Conservation (phyloP, 2,113 vertebrate genomes). For the Oreochromis spilurus region DNA sequence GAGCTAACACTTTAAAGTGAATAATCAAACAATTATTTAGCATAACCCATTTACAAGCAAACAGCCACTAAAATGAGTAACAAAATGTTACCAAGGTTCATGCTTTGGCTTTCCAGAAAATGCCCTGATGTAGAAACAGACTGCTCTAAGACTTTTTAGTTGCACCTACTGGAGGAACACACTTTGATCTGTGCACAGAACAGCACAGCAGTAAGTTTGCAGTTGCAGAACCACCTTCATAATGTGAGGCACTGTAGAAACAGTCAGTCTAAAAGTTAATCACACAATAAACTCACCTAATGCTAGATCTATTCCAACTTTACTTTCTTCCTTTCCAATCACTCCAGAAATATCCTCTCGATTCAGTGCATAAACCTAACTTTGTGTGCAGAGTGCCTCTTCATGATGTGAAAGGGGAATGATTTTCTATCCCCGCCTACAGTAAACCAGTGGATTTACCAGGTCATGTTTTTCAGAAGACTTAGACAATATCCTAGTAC, state of each 20-base stretch:
- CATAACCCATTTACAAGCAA: background rate
- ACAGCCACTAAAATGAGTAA: background rate
- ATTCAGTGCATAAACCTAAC: background rate
- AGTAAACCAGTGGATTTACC: background rate
- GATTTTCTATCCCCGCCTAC: background rate
- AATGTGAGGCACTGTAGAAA: background rate
- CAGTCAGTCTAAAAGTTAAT: background rate
- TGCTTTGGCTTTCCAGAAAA: background rate
- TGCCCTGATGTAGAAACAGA: background rate
- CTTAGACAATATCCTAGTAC: background rate
- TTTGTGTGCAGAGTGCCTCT: background rate
- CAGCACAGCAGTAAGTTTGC: background rate
- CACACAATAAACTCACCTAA: background rate
- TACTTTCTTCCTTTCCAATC: background rate
- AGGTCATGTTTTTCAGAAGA: background rate
- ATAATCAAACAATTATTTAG: background rate
- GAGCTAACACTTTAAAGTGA: background rate
- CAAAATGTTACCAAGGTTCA: background rate
- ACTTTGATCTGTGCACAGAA: background rate
- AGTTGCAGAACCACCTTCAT: slow-evolving; percentile 4
- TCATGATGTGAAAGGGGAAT: background rate
- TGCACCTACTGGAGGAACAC: background rate
- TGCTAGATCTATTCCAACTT: background rate
- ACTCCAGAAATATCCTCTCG: background rate
- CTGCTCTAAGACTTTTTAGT: background rate